Evolutionary conservation across 2,888 invertebrate species (phyloP).

Genomic region (Ectropis crepuscularia): DNA sequence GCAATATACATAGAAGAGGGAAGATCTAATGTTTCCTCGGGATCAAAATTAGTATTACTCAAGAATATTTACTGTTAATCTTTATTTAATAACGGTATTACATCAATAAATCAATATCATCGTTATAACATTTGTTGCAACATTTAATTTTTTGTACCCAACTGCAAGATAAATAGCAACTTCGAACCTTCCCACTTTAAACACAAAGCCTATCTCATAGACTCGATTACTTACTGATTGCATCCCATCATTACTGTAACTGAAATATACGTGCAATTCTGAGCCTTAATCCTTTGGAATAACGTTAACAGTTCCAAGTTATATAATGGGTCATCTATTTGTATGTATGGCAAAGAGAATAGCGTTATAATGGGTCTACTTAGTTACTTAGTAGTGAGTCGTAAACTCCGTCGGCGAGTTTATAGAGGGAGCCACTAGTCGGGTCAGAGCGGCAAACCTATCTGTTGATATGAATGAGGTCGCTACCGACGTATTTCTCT

Average conservation of each 20-base stretch:
- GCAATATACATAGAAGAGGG: too few species aligned
- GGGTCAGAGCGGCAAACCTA: background rate
- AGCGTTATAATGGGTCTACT: slow-evolving; percentile 31
- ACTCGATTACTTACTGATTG: background rate
- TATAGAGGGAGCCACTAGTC: slow-evolving; percentile 39
- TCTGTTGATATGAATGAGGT: background rate
- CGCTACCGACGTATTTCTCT: background rate
- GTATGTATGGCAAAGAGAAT: slow-evolving; percentile 24
- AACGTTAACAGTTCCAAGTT: background rate
- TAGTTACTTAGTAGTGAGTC: slow-evolving; percentile 32
- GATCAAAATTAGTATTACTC: too few species aligned
- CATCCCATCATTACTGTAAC: background rate
- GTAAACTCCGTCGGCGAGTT: slow-evolving; percentile 38
- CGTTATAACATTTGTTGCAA: slow-evolving; percentile 8
- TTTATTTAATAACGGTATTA: slow-evolving; percentile 12
- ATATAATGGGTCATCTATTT: background rate
- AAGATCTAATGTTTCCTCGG: too few species aligned
- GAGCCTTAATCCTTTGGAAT: background rate
- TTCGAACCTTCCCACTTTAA: slow-evolving; percentile 12
- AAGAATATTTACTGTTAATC: background rate
- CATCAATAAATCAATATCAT: background rate
- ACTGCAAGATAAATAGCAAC: background rate
- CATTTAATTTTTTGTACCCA: background rate
- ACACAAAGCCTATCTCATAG: slow-evolving; percentile 6
- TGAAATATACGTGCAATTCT: background rate